Base-by-base conservation (phyloP, 2,888 invertebrate genomes). In the Rotaria magnacalcarata region DNA sequence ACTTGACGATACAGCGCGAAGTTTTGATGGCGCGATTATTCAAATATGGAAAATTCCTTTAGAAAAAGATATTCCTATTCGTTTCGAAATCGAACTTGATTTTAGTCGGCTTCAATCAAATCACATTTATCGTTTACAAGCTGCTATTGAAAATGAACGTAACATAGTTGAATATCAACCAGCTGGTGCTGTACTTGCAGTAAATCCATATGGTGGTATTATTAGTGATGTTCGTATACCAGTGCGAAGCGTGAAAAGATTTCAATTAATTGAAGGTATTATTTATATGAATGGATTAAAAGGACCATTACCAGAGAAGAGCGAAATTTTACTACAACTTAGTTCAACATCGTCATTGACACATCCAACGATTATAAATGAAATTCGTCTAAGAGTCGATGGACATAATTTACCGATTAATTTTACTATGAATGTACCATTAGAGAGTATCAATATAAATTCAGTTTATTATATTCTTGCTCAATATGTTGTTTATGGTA, bases 31-130 rank as follows among this genome's bases (percentile, higher is more conserved):
- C 3, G 24, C 24, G 24, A 47, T 80, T 47, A 47, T 80, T 14
- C 80, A 80, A 80, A 24, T 24, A 80, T 80, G 47, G 47, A 80
- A 47, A n/a, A n/a, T 80, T 47, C 80, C 24, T 43, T 47, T 80
- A n/a, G 80, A 80, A 80, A 80, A 80, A 24, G 47, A 80, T 80
- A 47, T 80, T n/a, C 80, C 80, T 16, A 19, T 80, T 80, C 80
- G 80, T 47, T 80, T 80, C 47, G 80, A 80, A 47, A 10, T 80
- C n/a, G 24, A 47, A 80, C 24, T 80, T n/a, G 80, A 80, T 47
- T 80, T 80, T 8, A 47, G n/a, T 24, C 80, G 43, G 24, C 47
- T 80, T n/a, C 10, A 11, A 24, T 1, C 43, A 10, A 47, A 43
- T 80, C 80, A 19, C 47, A n/a, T 21, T 2, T 80, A 80, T 80